Base-by-base conservation (phyloP, 2,113 vertebrate genomes). In the Vulpes vulpes region DNA sequence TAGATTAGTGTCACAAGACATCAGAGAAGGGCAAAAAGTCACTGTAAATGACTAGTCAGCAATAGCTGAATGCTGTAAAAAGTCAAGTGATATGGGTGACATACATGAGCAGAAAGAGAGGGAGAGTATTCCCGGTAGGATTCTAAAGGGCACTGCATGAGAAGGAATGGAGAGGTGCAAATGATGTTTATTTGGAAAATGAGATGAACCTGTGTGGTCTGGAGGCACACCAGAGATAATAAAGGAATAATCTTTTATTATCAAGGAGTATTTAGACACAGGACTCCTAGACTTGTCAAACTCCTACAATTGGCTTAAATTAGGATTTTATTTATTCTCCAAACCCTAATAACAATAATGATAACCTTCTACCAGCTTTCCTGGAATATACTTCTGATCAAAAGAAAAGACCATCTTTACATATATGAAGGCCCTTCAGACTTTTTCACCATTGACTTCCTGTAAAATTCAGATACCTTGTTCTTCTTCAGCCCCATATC, bases 161-260 rank as follows among this genome's bases (percentile, higher is more conserved):
- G 5, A 15, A 49, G 23, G 65, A 25, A 55, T 78, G 59, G 43
- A 86, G 49, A 92, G 78, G 94, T 8, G 1, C 82, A 74, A 88
- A 86, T 94, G 57, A 94, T 49, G 14, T 60, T 9, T 71, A 86
- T 95, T 78, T 89, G 1, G 16, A 22, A 97, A 94, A 76, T 83
- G 32, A 5, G 32, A 0, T 60, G 81, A 71, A 80, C 22, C 11
- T 76, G 8, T 76, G 91, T 69, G 8, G 10, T 30, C 8, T 81
- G 4, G 17, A 94, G 16, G 84, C 23, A 73, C 53, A 65, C 25
- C 71, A 85, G 94, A 89, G 53, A 57, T 84, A 59, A 67, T 2
- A n/a, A 84, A 88, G 55, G 1, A 97, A 79, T 85, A 14, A 80
- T 38, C 7, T 60, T 92, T 83, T 87, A 83, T 86, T 62, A 43